Evolutionary conservation across 2,113 vertebrate genomes (phyloP).

Genomic region (Mohoua ochrocephala): DNA sequence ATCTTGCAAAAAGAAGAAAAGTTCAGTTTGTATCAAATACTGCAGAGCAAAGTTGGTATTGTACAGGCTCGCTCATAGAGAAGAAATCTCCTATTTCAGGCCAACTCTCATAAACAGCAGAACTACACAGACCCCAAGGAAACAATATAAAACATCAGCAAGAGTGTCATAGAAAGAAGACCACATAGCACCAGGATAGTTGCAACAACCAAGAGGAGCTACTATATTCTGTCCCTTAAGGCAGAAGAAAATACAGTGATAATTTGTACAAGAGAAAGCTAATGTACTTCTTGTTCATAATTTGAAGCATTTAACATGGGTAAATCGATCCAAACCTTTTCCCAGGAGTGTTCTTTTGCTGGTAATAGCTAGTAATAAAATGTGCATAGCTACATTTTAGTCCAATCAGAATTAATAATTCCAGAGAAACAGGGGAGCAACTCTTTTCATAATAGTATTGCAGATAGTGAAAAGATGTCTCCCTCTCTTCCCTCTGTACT

Average conservation of each 20-base stretch:
- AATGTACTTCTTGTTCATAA: neutral
- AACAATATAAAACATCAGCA: neutral
- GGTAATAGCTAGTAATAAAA: neutral
- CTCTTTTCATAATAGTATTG: neutral
- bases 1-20: neutral
- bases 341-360: neutral
- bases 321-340: neutral
- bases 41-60: neutral
- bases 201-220: neutral
- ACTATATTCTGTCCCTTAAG: neutral
- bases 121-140: neutral
- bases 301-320: neutral
- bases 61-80: neutral
- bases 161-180: neutral
- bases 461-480: neutral
- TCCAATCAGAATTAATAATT: neutral
- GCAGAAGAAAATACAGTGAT: neutral
- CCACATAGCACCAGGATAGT: neutral
- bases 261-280: neutral
- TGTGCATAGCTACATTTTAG: neutral
- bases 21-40: neutral
- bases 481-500: neutral
- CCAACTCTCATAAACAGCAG: neutral
- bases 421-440: neutral
- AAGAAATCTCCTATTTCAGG: neutral